Evolutionary conservation across 2,113 vertebrate species (phyloP).

Genomic region (Riparia riparia): DNA sequence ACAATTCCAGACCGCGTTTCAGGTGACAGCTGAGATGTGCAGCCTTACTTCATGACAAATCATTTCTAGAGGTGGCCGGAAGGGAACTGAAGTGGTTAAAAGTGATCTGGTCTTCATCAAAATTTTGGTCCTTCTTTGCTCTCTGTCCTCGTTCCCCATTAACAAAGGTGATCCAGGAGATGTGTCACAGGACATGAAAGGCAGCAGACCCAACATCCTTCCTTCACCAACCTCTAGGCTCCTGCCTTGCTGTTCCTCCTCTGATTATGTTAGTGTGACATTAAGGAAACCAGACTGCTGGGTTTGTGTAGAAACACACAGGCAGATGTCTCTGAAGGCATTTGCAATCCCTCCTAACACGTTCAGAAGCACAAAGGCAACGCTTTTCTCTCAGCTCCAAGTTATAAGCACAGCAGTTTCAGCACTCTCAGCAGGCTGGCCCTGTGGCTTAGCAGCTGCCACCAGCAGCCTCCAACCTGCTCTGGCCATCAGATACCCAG

Average conservation of each 20-base stretch:
- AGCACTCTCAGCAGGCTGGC: not conserved
- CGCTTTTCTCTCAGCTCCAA: not conserved
- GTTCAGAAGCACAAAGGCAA: not conserved
- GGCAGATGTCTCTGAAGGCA: not conserved
- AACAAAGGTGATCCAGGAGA: not conserved
- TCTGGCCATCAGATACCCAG: not conserved
- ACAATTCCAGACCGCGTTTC: not conserved
- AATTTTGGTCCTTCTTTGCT: not conserved
- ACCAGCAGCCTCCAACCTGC: rapidly evolving
- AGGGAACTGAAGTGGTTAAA: not conserved
- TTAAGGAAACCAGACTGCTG: not conserved
- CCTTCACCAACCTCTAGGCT: not conserved
- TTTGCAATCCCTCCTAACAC: not conserved
- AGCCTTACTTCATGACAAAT: not conserved
- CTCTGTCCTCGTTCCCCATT: not conserved
- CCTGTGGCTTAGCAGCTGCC: not conserved
- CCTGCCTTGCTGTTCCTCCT: not conserved
- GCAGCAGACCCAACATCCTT: not conserved
- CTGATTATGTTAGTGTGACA: not conserved
- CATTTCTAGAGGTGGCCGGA: not conserved
- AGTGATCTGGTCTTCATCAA: not conserved
- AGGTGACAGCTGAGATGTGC: not conserved
- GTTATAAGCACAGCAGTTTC: rapidly evolving
- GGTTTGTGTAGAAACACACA: not conserved
- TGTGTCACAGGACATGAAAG: not conserved